Evolutionary conservation across 1,140 invertebrate species (phyloP), one percentile per base, ranked within the genome.

Genomic region (Copidosoma floridanum): DNA sequence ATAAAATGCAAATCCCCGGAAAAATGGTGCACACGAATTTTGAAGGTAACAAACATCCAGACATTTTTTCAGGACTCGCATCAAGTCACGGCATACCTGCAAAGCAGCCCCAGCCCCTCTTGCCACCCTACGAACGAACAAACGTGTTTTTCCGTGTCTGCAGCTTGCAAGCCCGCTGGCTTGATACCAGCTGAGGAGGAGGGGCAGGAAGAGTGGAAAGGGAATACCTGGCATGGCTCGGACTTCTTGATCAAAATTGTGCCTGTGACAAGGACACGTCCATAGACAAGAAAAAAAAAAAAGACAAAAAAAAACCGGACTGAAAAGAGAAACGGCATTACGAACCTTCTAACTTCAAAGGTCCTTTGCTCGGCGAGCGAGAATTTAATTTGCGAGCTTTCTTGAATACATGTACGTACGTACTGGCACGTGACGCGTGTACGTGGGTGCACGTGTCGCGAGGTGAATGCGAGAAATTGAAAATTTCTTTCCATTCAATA

Each of bases 351-450:
- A n/a, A n/a, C n/a, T n/a, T 24, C 14, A 6, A 5, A n/a, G 38
- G 48, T 43, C 6, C 16, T 27, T 41, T n/a, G 14, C 41, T 46
- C 12, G 50, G 1, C 10, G 23, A 48, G 5, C 11, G 16, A 50
- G 41, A 57, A 40, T 50, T 57, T 57, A 38, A 57, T 57, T 50
- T 57, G 40, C 46, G 29, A 29, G 21, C 56, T 52, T 23, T 38
- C 7, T 18, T 21, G 14, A 14, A 16, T 35, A 14, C 20, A 11
- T 1, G 21, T 2, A 23, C 40, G 20, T 51, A 51, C n/a, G 18
- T 37, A 14, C n/a, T 11, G n/a, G 16, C 3, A 18, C 8, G 29
- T 40, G 26, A 41, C 27, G 37, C 37, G n/a, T n/a, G n/a, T n/a
- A n/a, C n/a, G n/a, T n/a, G n/a, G 24, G 24, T 26, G 23, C 51